Percentiles rank a stretch among this genome's conserved stretches.
Evolutionary conservation across 2,797 vertebrate species (phyloP).

Genomic region (Lepidocolaptes lacrymiger): DNA sequence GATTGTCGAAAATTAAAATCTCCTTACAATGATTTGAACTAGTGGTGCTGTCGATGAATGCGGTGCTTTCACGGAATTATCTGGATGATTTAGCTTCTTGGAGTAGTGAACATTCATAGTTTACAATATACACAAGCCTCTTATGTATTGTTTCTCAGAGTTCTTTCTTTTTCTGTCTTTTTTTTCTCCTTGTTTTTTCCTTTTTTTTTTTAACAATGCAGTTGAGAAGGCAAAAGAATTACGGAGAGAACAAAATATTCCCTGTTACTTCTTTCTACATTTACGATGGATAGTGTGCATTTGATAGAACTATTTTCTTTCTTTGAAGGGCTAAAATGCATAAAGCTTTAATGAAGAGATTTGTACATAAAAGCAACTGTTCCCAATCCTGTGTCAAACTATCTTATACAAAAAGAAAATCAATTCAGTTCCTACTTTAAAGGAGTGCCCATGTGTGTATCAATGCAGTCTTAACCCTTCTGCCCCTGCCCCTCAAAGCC

Average conservation of each 20-base stretch:
- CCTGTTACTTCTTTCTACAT: conserved; percentile 76
- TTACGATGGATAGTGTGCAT: conserved; percentile 75
- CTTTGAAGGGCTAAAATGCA: conserved; percentile 82
- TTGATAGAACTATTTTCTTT: conserved; percentile 77
- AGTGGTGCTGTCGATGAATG: conserved; percentile 84
- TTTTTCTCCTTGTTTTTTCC: conserved; percentile 36
- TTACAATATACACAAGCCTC: conserved; percentile 84
- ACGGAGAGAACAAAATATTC: conserved; percentile 74
- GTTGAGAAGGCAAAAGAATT: conserved; percentile 80
- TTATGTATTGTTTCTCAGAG: conserved; percentile 70
- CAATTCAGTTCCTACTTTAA: conserved; percentile 69
- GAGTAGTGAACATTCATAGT: conserved; percentile 79
- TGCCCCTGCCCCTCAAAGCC: conserved; percentile 64
- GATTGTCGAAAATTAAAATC: conserved; percentile 99
- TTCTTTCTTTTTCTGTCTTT: conserved; percentile 19
- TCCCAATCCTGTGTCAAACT: conserved; percentile 78
- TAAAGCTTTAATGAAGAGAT: conserved; percentile 78
- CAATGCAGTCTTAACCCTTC: conserved; percentile 71
- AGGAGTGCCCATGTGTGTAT: conserved; percentile 74
- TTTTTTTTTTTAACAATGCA: conserved; percentile 67
- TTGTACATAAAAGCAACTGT: conserved; percentile 81
- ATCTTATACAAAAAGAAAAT: conserved; percentile 77
- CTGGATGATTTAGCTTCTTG: conserved; percentile 75
- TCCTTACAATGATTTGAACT: conserved; percentile 89
- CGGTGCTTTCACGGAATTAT: conserved; percentile 67